These are phyloP conservation scores for Eutolmus rufibarbis DNA, from an alignment of 2,888 invertebrate genomes.

Conservation along the genomic window DNA sequence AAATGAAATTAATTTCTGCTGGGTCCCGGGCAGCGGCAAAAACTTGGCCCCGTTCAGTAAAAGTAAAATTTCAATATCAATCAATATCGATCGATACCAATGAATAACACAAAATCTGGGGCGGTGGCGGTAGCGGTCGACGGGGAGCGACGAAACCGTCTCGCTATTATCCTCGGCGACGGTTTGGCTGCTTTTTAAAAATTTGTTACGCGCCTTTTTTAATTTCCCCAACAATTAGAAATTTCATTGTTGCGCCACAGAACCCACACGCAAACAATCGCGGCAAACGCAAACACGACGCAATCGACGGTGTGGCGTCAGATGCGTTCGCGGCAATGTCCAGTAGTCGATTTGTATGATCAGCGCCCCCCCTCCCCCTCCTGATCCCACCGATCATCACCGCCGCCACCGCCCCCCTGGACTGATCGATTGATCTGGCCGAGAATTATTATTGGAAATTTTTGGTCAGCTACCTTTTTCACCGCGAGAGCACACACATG, in stretches of 20 bases:
- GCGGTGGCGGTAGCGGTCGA: not conserved
- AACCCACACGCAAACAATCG: constrained; percentile 14
- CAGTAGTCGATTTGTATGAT: constrained; percentile 44
- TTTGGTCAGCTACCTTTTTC: constrained; percentile 16
- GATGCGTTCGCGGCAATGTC: constrained; percentile 31
- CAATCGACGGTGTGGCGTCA: not conserved
- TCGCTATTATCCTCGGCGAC: constrained; percentile 13
- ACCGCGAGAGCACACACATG: constrained; percentile 18
- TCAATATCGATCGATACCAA: constrained; percentile 24
- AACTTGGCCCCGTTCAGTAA: not conserved
- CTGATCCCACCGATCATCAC: not conserved
- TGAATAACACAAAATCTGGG: not conserved
- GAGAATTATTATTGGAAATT: constrained; percentile 33
- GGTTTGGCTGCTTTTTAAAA: constrained; percentile 42
- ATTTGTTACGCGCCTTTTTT: constrained; percentile 45
- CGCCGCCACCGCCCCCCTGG: not conserved
- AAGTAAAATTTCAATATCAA: constrained; percentile 36
- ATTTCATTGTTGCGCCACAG: constrained; percentile 9
- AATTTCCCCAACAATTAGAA: constrained; percentile 45
- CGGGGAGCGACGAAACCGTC: not conserved
- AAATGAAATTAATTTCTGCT: constrained; percentile 27
- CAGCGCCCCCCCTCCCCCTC: constrained; percentile 39
- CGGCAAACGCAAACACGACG: not conserved
- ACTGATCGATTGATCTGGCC: constrained; percentile 37
- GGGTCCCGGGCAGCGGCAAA: not conserved